Evolutionary conservation across 2,797 vertebrate genomes (phyloP).

Genomic region (Esox masquinongy): DNA sequence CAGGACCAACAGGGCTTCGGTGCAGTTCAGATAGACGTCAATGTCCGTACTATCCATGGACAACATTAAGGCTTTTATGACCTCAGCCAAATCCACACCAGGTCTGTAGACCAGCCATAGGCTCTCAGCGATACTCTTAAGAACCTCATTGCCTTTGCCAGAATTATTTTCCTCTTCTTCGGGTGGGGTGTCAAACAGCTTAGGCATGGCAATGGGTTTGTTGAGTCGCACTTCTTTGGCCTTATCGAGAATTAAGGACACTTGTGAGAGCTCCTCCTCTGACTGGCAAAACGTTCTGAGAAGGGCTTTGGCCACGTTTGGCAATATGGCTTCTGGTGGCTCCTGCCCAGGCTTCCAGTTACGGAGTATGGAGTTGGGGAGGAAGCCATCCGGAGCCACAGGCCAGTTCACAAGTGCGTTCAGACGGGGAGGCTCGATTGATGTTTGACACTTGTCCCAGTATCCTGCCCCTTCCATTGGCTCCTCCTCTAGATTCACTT

Average conservation of each 20-base stretch:
- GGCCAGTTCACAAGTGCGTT: slow-evolving; percentile 26
- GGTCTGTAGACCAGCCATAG: slow-evolving; percentile 4
- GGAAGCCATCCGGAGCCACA: slow-evolving; percentile 53
- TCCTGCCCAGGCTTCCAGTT: slow-evolving; percentile 8
- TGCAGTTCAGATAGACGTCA: slow-evolving; percentile 12
- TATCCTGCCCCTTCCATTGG: slow-evolving; percentile 3
- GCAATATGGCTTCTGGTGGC: background rate
- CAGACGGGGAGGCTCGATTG: background rate
- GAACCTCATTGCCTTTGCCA: background rate
- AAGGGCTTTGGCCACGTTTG: background rate
- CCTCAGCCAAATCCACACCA: background rate
- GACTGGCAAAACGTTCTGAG: background rate
- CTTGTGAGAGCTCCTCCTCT: background rate
- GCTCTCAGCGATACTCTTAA: slow-evolving; percentile 10
- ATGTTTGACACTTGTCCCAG: background rate
- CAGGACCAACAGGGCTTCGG: background rate
- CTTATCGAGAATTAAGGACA: background rate
- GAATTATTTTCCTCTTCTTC: background rate
- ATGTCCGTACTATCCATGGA: slow-evolving; percentile 10
- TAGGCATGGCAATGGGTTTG: background rate
- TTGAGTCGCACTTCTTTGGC: background rate
- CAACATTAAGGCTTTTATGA: slow-evolving; percentile 3
- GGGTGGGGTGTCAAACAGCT: background rate
- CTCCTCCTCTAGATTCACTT: background rate
- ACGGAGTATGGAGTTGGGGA: slow-evolving; percentile 54